Evolutionary conservation across 2,888 invertebrate genomes (phyloP), one percentile per base, ranked within the genome.

Genomic region (Antheraea assamensis): DNA sequence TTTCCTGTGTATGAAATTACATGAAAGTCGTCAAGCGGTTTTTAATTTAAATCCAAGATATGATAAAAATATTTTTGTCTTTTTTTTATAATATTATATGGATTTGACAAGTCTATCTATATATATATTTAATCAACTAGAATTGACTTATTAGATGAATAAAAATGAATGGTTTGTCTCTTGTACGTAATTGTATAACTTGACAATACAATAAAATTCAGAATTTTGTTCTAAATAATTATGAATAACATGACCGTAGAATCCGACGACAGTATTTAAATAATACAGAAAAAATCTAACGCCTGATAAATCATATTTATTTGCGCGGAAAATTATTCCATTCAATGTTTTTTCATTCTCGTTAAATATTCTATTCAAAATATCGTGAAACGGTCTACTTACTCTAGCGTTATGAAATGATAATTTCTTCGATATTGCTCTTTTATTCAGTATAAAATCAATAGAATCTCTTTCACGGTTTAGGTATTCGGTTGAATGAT

Each of bases 401-500:
- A 35, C 68, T 68, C 35, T 31, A 21, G 68, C 66, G 66, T 66
- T 30, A 68, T 68, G 68, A 27, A 61, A 68, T 68, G 31, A 68
- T 68, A 68, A 35, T 68, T 68, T 68, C 21, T 68, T 68, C 68
- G 35, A 35, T 21, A 68, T 68, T 68, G n/a, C 15, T 35, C 31
- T 68, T 68, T 68, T 68, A 68, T 31, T 35, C 68, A 21, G 35
- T 35, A 35, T 35, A 68, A 68, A 68, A 68, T 68, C 35, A 35
- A 68, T 68, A 68, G 19, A 35, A 35, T 35, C 21, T 21, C 31
- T 68, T 68, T 68, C 35, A n/a, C 8, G 35, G n/a, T 68, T 68
- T 68, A 10, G 68, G 68, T 68, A 68, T 68, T 68, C 21, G 68
- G 68, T n/a, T 68, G 24, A 68, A 68, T 68, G 31, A 35, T 68